phyloP scores from a whole-genome alignment of 2,888 invertebrate genomes.

The Sthenelais limicola region DNA sequence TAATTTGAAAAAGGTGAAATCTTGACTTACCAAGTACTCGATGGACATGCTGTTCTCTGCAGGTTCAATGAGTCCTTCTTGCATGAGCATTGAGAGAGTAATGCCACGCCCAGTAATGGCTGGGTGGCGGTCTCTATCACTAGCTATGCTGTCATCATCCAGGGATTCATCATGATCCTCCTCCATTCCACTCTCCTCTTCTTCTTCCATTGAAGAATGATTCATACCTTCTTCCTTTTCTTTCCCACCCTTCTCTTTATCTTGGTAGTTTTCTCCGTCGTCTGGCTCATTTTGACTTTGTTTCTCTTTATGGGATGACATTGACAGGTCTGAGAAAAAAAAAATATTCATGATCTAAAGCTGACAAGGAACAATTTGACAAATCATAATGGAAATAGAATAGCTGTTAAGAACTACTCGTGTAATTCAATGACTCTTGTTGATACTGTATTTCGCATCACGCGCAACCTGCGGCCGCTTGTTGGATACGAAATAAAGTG shows the following conservation, averaged over 20 bases:
- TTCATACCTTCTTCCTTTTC: not conserved
- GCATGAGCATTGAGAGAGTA: constrained; percentile 88
- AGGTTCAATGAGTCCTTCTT: constrained; percentile 87
- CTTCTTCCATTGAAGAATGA: constrained; percentile 43
- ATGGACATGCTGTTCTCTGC: constrained; percentile 89
- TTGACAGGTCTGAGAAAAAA: constrained; percentile 2
- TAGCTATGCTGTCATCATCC: constrained; percentile 50
- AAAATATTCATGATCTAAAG: not conserved
- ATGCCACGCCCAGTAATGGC: constrained; percentile 75
- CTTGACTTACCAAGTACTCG: constrained; percentile 87
- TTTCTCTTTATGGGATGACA: no score
- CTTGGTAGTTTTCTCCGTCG: no score
- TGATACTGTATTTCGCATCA: no score
- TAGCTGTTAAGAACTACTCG: no score
- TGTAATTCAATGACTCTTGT: no score
- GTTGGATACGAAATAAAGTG: no score
- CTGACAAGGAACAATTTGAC: no score
- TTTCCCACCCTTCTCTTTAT: constrained; percentile 5
- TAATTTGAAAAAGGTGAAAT: no score
- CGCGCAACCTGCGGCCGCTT: no score
- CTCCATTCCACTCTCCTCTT: constrained; percentile 55
- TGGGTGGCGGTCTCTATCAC: constrained; percentile 56
- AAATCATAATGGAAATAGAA: no score
- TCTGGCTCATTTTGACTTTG: no score
- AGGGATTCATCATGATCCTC: constrained; percentile 53